Percentiles rank a stretch among this genome's conserved stretches.
Conservation (phyloP, 2,888 invertebrate species). For the Agriopis leucophaearia region DNA sequence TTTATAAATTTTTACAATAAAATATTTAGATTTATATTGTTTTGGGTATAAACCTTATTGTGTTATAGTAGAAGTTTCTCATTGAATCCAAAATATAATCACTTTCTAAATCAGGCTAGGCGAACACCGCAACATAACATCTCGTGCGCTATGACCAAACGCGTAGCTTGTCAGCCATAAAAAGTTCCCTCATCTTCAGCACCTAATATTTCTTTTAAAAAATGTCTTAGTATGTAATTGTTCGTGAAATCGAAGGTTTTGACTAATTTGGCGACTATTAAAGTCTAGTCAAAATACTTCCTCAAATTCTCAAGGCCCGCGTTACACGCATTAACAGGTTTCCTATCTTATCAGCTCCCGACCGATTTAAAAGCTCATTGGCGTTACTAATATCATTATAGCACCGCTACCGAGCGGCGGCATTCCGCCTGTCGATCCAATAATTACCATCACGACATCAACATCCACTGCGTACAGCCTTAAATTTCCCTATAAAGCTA, state of each 20-base stretch:
- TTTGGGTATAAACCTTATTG: no score
- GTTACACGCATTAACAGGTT: conserved; percentile 32
- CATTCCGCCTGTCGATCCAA: conserved; percentile 68
- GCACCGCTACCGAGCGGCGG: conserved; percentile 73
- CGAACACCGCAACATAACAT: no score
- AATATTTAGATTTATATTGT: no score
- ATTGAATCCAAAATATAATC: no score
- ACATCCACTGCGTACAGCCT: conserved; percentile 2
- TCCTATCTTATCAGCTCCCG: conserved; percentile 54
- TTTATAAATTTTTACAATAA: no score
- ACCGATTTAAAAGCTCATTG: conserved; percentile 71
- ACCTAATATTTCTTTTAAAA: background rate
- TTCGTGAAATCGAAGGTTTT: background rate
- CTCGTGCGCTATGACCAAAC: no score
- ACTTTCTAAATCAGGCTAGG: no score
- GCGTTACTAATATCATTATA: conserved; percentile 77
- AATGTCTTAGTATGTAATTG: background rate
- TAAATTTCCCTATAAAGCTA: conserved; percentile 40
- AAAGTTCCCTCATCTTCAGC: no score
- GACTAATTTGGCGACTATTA: conserved; percentile 8
- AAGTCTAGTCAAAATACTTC: conserved; percentile 7
- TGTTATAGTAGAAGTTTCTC: no score
- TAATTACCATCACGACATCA: conserved; percentile 50
- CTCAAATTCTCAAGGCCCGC: conserved; percentile 19
- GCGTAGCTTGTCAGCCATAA: no score